Evolutionary conservation across 2,888 invertebrate species (phyloP).

Genomic region (Eurytoma adleriae): DNA sequence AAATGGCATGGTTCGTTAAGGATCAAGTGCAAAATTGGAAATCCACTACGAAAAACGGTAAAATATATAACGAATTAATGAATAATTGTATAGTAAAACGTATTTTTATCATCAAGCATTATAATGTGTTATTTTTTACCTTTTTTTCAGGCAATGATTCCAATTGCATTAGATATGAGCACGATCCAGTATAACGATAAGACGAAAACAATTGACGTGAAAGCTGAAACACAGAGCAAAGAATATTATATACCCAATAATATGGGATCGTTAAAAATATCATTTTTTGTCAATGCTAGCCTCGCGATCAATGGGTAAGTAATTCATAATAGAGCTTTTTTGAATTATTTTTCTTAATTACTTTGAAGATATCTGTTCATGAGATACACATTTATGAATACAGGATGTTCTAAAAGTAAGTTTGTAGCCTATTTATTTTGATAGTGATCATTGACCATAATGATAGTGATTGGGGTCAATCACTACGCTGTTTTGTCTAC

Average conservation of each 20-base stretch:
- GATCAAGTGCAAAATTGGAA: constrained; percentile 64
- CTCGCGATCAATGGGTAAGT: constrained; percentile 64
- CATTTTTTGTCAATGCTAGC: constrained; percentile 57
- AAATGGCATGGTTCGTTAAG: constrained; percentile 46
- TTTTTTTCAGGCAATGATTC: constrained; percentile 61
- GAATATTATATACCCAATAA: constrained; percentile 62
- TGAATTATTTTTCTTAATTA: too few species aligned
- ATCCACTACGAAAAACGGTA: constrained; percentile 62
- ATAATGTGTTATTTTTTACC: constrained; percentile 15
- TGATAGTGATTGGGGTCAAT: too few species aligned
- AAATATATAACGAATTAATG: too few species aligned
- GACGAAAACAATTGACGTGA: constrained; percentile 22
- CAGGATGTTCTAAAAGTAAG: too few species aligned
- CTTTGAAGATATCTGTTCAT: too few species aligned
- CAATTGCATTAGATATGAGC: constrained; percentile 66
- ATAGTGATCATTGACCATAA: too few species aligned
- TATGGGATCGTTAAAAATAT: constrained; percentile 50
- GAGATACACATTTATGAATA: too few species aligned
- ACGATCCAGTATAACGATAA: constrained; percentile 34
- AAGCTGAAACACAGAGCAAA: constrained; percentile 53
- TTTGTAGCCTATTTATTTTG: too few species aligned
- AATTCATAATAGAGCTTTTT: too few species aligned
- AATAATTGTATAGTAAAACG: too few species aligned
- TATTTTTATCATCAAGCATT: too few species aligned
- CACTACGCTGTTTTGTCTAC: too few species aligned